phyloP scores from a whole-genome alignment of 2,797 vertebrate species.

The Helicolenus hilgendorfi region DNA sequence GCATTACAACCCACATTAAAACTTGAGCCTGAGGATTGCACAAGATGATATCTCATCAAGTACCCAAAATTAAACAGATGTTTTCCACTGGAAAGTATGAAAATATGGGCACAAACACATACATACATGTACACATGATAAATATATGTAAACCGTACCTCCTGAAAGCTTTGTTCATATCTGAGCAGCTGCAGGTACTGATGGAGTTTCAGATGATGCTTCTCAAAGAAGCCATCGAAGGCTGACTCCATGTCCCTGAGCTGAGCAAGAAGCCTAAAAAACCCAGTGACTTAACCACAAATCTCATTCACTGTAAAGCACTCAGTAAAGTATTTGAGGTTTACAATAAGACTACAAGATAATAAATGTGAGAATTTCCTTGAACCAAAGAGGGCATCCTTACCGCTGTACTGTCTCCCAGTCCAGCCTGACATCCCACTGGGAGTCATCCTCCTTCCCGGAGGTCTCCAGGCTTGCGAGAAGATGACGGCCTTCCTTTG shows the following conservation, averaged over 20 bases:
- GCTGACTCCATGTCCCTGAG: conserved; percentile 97
- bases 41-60: neutral
- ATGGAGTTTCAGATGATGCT: conserved; percentile 97
- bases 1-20: neutral
- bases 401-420: conserved; percentile 97
- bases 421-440: conserved; percentile 91
- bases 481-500: conserved; percentile 94
- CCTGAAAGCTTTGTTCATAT: conserved; percentile 96
- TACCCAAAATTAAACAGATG: neutral
- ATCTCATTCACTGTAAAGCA: neutral
- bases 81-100: neutral
- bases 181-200: conserved; percentile 96
- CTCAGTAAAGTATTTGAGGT: neutral
- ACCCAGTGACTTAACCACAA: neutral
- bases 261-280: conserved; percentile 94
- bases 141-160: conserved; percentile 85
- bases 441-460: conserved; percentile 84
- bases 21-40: neutral
- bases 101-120: neutral
- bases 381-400: neutral
- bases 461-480: conserved; percentile 93
- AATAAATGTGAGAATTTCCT: neutral
- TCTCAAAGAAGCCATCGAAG: conserved; percentile 99
- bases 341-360: neutral
- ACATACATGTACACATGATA: neutral